Percentiles rank a stretch among this genome's conserved stretches.
These are phyloP conservation scores for Carettochelys insculpta DNA, from an alignment of 2,113 vertebrate genomes.

Conservation along the genomic window DNA sequence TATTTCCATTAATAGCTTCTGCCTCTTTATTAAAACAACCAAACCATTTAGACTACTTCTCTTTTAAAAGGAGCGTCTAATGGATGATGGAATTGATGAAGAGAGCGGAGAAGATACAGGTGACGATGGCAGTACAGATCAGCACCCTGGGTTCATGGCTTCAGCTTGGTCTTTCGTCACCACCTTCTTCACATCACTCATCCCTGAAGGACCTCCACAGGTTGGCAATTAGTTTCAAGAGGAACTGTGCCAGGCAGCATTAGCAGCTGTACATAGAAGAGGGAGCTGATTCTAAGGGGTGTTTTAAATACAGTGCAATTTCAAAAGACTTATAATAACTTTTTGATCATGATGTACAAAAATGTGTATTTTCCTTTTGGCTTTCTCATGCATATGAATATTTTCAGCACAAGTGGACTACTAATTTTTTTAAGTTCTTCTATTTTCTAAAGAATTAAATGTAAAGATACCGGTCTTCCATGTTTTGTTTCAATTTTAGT, in stretches of 20 bases:
- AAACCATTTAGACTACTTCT: conserved; percentile 40
- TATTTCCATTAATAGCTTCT: background rate
- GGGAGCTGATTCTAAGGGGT: conserved; percentile 65
- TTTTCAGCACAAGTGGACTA: conserved; percentile 83
- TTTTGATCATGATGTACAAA: conserved; percentile 78
- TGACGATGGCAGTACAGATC: conserved; percentile 78
- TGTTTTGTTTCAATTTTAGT: conserved; percentile 71
- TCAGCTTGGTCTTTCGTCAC: conserved; percentile 96
- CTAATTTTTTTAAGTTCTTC: conserved; percentile 73
- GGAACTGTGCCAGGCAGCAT: conserved; percentile 62
- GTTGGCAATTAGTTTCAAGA: conserved; percentile 86
- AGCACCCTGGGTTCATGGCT: conserved; percentile 87
- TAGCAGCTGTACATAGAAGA: conserved; percentile 31
- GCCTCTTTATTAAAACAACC: background rate
- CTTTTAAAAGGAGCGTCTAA: conserved; percentile 85
- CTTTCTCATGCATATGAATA: conserved; percentile 75
- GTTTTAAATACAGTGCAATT: conserved; percentile 81
- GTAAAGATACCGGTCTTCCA: conserved; percentile 78
- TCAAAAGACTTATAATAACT: conserved; percentile 69
- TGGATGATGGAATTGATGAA: conserved; percentile 91
- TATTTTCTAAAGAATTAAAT: conserved; percentile 71
- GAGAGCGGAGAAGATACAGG: conserved; percentile 84
- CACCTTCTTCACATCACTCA: conserved; percentile 96
- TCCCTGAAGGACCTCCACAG: conserved; percentile 93
- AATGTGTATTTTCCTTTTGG: conserved; percentile 65